Conservation (phyloP, 2,797 vertebrate genomes). For the Tiaroga cobitis region DNA sequence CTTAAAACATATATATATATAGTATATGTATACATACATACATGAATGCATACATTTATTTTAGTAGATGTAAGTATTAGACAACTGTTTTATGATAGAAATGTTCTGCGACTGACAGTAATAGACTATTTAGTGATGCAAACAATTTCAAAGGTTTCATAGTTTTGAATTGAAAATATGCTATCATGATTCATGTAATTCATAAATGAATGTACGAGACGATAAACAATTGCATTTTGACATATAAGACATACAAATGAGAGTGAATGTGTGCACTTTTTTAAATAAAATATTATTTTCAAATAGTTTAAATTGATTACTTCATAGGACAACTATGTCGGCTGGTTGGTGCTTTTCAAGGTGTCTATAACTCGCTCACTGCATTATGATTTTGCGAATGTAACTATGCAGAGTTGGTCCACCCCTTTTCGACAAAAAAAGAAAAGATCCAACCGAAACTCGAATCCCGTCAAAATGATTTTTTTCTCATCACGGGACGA, state of each 20-base stretch:
- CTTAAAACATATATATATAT: not conserved
- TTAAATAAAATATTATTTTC: not conserved
- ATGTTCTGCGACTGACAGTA: not conserved
- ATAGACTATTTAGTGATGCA: not conserved
- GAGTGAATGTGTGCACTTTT: not conserved
- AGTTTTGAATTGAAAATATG: not conserved
- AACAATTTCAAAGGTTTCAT: not conserved
- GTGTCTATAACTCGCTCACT: not conserved
- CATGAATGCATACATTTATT: not conserved
- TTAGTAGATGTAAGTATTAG: not conserved
- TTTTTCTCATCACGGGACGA: slow-evolving; percentile 61
- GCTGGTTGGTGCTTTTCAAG: no score
- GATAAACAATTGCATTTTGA: not conserved
- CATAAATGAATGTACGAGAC: not conserved
- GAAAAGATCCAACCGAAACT: slow-evolving; percentile 56
- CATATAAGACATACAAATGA: not conserved
- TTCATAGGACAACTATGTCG: not conserved
- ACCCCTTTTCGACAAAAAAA: slow-evolving; percentile 46
- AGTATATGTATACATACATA: no score
- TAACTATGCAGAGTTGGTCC: not conserved
- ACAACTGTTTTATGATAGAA: not conserved
- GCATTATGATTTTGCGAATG: not conserved
- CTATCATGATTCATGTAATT: not conserved
- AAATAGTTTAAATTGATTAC: not conserved
- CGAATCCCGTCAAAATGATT: slow-evolving; percentile 51